These are phyloP conservation scores for Zapus hudsonius DNA, from an alignment of 2,113 vertebrate species.

Conservation along the genomic window DNA sequence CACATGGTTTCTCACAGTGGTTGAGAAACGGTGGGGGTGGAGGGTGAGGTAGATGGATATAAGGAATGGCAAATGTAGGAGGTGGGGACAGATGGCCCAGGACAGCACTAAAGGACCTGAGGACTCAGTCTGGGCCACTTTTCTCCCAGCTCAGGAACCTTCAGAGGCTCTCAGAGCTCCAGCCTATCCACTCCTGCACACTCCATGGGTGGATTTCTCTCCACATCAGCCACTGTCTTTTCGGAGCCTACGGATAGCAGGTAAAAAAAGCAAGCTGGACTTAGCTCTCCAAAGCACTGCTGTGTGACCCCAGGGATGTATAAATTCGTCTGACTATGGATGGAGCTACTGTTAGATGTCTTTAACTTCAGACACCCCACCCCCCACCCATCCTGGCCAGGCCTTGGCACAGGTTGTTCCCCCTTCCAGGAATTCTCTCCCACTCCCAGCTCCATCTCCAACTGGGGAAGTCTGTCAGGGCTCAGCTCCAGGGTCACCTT, in stretches of 20 bases:
- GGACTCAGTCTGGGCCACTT: neutral
- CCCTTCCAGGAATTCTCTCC: neutral
- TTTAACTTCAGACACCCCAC: neutral
- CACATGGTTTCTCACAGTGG: conserved; percentile 57
- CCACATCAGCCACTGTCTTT: neutral
- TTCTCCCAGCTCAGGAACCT: neutral
- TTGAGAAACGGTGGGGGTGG: conserved; percentile 61
- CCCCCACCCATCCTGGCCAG: neutral
- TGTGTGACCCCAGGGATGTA: neutral
- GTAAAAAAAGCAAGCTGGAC: neutral
- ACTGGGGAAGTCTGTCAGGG: neutral
- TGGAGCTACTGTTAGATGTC: rapidly evolving
- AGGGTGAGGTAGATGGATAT: conserved; percentile 15
- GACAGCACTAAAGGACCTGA: neutral
- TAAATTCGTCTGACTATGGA: rapidly evolving
- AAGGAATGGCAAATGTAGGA: conserved; percentile 45
- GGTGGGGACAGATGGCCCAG: conserved; percentile 55
- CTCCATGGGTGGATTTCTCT: rapidly evolving
- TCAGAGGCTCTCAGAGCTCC: rapidly evolving
- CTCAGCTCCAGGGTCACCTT: neutral
- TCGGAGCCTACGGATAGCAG: neutral
- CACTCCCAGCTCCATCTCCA: neutral
- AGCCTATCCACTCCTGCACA: too few species aligned
- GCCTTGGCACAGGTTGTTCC: neutral
- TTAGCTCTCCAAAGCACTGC: neutral